Evolutionary conservation across 2,113 vertebrate species (phyloP).

Genomic region (Xenus cinereus): DNA sequence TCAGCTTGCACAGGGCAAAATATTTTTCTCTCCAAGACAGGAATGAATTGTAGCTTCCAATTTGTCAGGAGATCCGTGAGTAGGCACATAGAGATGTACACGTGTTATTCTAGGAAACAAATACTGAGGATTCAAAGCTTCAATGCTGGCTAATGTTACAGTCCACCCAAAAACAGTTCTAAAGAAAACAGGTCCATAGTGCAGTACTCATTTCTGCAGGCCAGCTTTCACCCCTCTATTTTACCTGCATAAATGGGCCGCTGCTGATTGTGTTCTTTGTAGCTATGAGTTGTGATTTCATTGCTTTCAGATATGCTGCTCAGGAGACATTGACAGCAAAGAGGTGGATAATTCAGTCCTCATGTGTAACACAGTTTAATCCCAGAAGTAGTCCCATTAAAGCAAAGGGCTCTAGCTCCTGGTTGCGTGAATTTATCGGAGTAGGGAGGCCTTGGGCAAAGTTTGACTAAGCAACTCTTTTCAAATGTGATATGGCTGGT

Average conservation of each 20-base stretch:
- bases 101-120: background rate
- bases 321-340: background rate
- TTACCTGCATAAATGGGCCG: background rate
- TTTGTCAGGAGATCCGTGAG: background rate
- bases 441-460: background rate
- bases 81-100: background rate
- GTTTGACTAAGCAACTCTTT: background rate
- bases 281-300: background rate
- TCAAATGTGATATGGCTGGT: background rate
- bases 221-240: background rate
- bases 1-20: slow-evolving; percentile 14
- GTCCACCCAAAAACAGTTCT: background rate
- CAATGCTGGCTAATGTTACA: background rate
- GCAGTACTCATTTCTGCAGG: background rate
- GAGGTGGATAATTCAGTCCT: background rate
- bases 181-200: background rate
- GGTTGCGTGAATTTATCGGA: background rate
- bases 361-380: background rate
- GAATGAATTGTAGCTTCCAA: background rate
- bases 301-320: background rate
- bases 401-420: background rate
- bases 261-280: background rate
- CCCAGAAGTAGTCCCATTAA: background rate
- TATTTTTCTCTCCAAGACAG: background rate
- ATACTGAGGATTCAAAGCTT: background rate